Base-by-base conservation (phyloP, 2,113 vertebrate genomes). In the Chionis minor region DNA sequence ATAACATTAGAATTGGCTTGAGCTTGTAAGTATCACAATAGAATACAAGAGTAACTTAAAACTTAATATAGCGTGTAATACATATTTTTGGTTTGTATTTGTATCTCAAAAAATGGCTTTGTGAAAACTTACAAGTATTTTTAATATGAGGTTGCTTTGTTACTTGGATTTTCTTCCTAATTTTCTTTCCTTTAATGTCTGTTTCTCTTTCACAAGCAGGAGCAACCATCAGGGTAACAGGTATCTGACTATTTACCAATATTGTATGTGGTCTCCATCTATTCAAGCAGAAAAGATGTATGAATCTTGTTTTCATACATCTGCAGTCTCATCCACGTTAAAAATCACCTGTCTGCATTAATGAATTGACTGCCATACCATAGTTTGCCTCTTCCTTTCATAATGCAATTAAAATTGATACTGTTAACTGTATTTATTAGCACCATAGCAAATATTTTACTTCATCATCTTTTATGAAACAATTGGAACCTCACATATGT, bases 201-300 rank as follows among this genome's bases (percentile, higher is more conserved):
- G 97, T 99, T 98, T 98, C 75, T 98, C 97, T 98, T 96, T 98
- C 98, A 98, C 98, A 99, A 99, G 99, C 99, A 98, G 99, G 99
- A 99, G 99, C 99, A 99, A 98, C 98, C 99, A 15, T 99, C 99
- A 99, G 99, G 99, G 99, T 99, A 98, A 99, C 98, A 99, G 99
- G 99, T 99, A 99, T 98, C 98, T 98, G 97, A 98, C 92, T 97
- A 67, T 97, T 98, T 98, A 97, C 98, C 96, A 95, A 61, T 98
- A 95, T 98, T 97, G 70, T 97, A 97, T 96, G 97, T 98, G 98
- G 97, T 98, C 91, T 97, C 97, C 98, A 98, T 98, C 95, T 95
- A 70, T 97, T 96, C 75, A 88, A 97, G 96, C 96, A 96, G 90
- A 94, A 95, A 91, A 94, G 97, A 98, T 98, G 97, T 98, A 98